phyloP scores from a whole-genome alignment of 2,113 vertebrate species.

The Chionodraco myersi region DNA sequence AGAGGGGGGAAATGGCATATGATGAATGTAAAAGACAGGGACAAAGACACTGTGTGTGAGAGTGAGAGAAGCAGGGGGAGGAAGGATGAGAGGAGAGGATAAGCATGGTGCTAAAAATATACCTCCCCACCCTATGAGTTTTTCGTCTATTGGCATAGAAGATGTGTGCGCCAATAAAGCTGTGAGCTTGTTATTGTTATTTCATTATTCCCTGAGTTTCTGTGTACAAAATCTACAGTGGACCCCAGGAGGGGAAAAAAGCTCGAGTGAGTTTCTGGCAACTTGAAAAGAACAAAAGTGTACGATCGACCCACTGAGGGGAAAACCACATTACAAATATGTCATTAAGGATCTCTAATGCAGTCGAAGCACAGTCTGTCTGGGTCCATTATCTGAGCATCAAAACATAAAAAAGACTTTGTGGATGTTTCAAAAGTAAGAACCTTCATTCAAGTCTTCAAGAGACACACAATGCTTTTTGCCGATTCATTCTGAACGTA shows the following conservation, averaged over 20 bases:
- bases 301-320: slow-evolving; percentile 43
- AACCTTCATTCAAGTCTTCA: slow-evolving; percentile 3
- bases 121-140: slow-evolving; percentile 60
- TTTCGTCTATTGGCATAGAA: slow-evolving; percentile 45
- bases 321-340: slow-evolving; percentile 54
- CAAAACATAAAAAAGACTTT: slow-evolving; percentile 18
- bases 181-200: slow-evolving; percentile 65
- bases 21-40: slow-evolving; percentile 72
- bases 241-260: slow-evolving; percentile 18
- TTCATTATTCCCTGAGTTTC: slow-evolving; percentile 61
- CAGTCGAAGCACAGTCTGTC: slow-evolving; percentile 23
- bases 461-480: background rate
- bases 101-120: slow-evolving; percentile 74
- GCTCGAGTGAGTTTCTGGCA: slow-evolving; percentile 25
- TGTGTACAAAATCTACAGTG: slow-evolving; percentile 28
- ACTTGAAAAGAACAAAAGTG: slow-evolving; percentile 43
- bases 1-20: slow-evolving; percentile 62
- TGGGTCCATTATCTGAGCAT: slow-evolving; percentile 30
- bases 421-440: slow-evolving; percentile 21
- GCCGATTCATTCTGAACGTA: background rate
- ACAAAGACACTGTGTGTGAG: slow-evolving; percentile 67
- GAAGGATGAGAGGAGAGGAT: slow-evolving; percentile 64
- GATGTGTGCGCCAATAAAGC: slow-evolving; percentile 57
- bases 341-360: slow-evolving; percentile 28
- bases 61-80: slow-evolving; percentile 64